phyloP scores from a whole-genome alignment of 2,113 vertebrate species.

The Brachypteracias leptosomus region DNA sequence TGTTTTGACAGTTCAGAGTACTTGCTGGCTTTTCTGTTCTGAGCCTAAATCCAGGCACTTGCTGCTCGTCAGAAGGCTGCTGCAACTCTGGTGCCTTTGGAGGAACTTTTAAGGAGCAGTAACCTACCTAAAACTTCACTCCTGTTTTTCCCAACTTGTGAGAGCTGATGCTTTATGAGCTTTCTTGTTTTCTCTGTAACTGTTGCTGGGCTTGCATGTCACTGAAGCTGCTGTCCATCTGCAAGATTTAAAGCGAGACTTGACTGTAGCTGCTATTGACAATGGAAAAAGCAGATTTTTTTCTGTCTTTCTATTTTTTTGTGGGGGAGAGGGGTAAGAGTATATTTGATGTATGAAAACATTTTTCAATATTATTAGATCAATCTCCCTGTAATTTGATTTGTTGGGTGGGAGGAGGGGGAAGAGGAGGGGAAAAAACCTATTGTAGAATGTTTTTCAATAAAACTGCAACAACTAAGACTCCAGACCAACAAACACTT shows the following conservation, averaged over 20 bases:
- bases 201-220: neutral
- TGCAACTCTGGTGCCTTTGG: neutral
- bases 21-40: neutral
- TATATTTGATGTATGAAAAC: neutral
- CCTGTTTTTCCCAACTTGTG: neutral
- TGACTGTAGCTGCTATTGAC: neutral
- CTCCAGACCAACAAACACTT: constrained; percentile 34
- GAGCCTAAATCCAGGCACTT: neutral
- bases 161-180: neutral
- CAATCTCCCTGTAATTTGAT: constrained; percentile 1
- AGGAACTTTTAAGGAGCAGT: neutral
- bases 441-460: constrained; percentile 17
- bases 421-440: neutral
- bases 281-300: neutral
- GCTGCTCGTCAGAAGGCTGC: neutral
- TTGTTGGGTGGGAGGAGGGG: neutral
- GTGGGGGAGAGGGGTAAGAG: neutral
- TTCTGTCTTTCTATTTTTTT: neutral
- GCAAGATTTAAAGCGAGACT: neutral
- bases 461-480: constrained; percentile 6
- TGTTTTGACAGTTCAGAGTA: neutral
- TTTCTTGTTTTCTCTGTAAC: neutral
- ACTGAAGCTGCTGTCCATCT: neutral
- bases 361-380: neutral
- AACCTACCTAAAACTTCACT: neutral